Evolutionary conservation across 2,797 vertebrate species (phyloP).

Genomic region (Anabas testudineus): DNA sequence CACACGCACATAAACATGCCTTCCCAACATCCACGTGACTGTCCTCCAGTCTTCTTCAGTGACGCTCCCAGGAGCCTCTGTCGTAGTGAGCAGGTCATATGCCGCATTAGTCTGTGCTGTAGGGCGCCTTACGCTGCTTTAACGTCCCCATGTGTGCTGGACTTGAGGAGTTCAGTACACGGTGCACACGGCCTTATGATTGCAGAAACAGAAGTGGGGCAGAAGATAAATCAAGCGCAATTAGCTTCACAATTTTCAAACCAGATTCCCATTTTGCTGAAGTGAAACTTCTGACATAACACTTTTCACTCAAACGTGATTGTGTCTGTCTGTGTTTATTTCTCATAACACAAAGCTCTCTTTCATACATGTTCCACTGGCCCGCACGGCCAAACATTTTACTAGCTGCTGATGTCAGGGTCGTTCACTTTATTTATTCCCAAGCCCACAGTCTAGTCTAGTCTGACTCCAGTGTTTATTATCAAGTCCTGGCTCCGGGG

Average conservation of each 20-base stretch:
- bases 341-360: constrained; percentile 73
- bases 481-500: constrained; percentile 53
- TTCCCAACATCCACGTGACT: constrained; percentile 18
- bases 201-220: constrained; percentile 41
- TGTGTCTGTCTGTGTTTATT: constrained; percentile 73
- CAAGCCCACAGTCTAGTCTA: constrained; percentile 62
- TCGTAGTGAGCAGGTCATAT: constrained; percentile 36
- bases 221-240: constrained; percentile 44
- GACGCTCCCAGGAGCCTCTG: constrained; percentile 19
- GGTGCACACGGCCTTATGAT: constrained; percentile 40
- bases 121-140: background rate
- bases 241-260: constrained; percentile 37
- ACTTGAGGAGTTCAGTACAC: constrained; percentile 22
- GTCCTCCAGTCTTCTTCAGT: constrained; percentile 24
- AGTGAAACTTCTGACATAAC: constrained; percentile 55
- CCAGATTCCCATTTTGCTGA: constrained; percentile 36
- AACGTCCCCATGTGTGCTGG: constrained; percentile 36
- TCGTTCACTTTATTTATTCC: constrained; percentile 79
- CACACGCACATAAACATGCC: background rate
- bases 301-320: constrained; percentile 56
- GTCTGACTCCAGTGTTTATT: constrained; percentile 73
- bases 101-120: constrained; percentile 28
- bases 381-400: constrained; percentile 65
- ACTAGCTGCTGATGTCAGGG: constrained; percentile 75
- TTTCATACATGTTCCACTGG: constrained; percentile 64